Conservation (phyloP, 1,140 invertebrate species). For the Drosophila bocki region DNA sequence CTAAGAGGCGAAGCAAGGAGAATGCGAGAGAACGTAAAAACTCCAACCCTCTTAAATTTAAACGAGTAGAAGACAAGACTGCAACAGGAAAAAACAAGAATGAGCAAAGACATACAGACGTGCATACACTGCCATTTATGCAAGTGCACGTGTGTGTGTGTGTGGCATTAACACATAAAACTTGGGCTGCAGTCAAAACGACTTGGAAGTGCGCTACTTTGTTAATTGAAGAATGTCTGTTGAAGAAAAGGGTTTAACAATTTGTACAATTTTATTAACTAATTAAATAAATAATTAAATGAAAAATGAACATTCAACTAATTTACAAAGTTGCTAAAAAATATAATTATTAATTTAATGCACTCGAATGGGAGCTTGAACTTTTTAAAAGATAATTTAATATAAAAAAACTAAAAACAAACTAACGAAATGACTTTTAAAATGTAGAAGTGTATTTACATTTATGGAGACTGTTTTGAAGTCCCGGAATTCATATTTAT, state of each 20-base stretch:
- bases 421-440: too few relatives aligned
- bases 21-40: constrained; percentile 70
- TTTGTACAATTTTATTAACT: background rate
- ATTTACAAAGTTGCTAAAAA: background rate
- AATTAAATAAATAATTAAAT: background rate
- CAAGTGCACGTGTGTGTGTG: constrained; percentile 27
- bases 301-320: background rate
- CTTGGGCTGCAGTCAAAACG: constrained; percentile 12
- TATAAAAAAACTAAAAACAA: too few relatives aligned
- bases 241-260: background rate
- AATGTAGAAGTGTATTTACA: background rate
- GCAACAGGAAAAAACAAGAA: constrained; percentile 66
- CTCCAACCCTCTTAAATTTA: constrained; percentile 77
- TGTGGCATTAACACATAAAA: constrained; percentile 53
- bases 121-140: constrained; percentile 29
- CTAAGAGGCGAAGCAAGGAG: constrained; percentile 49
- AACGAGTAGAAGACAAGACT: constrained; percentile 73
- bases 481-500: background rate
- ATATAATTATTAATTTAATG: background rate
- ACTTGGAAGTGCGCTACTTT: constrained; percentile 17
- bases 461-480: background rate
- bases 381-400: background rate
- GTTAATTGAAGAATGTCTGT: background rate
- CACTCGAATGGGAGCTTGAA: background rate
- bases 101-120: constrained; percentile 50